A percentile compares a stretch with the other conserved stretches of the same genome.
Conservation (phyloP, 2,113 vertebrate species). For the Excalfactoria chinensis region DNA sequence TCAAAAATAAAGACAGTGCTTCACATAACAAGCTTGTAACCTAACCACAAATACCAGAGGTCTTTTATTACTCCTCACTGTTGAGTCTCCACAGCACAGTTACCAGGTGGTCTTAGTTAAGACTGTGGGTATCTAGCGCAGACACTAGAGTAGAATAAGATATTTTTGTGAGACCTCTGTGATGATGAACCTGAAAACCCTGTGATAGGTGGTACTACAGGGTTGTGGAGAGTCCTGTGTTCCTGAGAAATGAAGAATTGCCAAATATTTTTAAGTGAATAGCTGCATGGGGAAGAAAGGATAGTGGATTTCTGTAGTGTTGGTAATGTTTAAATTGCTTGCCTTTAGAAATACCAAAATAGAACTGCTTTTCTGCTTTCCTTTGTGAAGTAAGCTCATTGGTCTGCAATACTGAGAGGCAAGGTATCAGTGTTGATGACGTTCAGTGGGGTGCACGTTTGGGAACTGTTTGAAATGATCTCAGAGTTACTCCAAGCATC, state of each 20-base stretch:
- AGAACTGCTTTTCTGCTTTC: too few relatives aligned
- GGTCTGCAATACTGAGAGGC: too few relatives aligned
- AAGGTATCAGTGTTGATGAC: too few relatives aligned
- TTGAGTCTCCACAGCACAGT: neutral
- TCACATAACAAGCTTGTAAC: neutral
- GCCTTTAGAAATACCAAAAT: too few relatives aligned
- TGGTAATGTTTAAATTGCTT: too few relatives aligned
- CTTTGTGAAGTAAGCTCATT: too few relatives aligned
- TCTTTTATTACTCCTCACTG: neutral
- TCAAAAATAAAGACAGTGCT: neutral
- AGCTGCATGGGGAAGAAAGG: neutral
- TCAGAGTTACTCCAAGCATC: too few relatives aligned
- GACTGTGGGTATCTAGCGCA: neutral
- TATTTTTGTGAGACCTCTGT: neutral
- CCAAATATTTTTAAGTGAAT: too few relatives aligned
- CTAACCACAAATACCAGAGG: neutral
- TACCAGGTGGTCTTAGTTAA: neutral
- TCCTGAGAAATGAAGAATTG: neutral
- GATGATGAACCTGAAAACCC: neutral
- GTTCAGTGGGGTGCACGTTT: too few relatives aligned
- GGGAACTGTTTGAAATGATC: too few relatives aligned
- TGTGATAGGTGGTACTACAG: neutral
- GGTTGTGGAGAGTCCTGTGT: neutral
- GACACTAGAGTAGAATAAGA: neutral
- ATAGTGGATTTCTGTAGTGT: neutral